Percentiles rank a stretch among this genome's conserved stretches.
Conservation (phyloP, 2,113 vertebrate genomes). For the Phocoena sinus region DNA sequence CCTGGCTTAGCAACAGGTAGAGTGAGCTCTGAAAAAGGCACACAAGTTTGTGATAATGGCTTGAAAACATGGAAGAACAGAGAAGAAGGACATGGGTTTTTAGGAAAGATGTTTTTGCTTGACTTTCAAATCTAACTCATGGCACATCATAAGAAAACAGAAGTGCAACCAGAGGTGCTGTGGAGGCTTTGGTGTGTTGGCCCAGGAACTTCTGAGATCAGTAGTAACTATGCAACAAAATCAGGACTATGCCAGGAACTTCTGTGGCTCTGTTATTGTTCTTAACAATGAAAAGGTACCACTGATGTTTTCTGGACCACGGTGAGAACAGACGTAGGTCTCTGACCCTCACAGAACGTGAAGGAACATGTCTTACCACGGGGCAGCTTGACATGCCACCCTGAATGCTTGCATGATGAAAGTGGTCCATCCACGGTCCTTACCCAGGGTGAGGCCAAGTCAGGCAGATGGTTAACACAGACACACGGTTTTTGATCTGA, state of each 20-base stretch:
- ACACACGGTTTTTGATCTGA: conserved; percentile 75
- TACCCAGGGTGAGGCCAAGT: conserved; percentile 61
- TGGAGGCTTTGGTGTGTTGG: accelerated
- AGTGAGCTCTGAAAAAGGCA: neutral
- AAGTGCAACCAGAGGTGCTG: neutral
- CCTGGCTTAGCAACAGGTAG: neutral
- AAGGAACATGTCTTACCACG: neutral
- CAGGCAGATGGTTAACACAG: conserved; percentile 76
- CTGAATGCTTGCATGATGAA: conserved; percentile 32
- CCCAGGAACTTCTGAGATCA: neutral
- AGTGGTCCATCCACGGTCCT: conserved; percentile 6
- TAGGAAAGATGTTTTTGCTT: neutral
- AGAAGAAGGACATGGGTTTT: neutral
- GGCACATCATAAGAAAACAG: neutral
- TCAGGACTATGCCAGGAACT: conserved; percentile 4
- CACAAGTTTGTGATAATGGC: neutral
- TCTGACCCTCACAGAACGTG: neutral
- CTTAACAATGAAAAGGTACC: conserved; percentile 61
- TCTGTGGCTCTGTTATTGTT: neutral
- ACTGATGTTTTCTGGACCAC: conserved; percentile 58
- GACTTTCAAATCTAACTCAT: neutral
- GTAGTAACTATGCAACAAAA: conserved; percentile 31
- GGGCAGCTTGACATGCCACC: neutral
- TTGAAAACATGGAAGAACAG: neutral
- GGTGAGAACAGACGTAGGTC: conserved; percentile 16